Evolutionary conservation across 2,888 invertebrate species (phyloP).

Genomic region (Nipponacmea schrenckii): DNA sequence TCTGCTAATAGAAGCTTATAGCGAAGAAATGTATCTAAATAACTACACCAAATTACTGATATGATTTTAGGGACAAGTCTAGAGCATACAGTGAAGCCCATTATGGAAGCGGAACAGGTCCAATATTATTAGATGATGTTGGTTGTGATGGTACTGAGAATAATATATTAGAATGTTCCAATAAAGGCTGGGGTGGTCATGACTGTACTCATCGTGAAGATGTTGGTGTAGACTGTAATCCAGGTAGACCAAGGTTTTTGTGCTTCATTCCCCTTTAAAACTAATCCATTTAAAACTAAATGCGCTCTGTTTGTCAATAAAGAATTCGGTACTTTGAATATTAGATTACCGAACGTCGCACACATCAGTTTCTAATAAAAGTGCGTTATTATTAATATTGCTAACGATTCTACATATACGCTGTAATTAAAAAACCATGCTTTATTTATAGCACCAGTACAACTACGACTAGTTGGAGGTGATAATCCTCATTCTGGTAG

Average conservation of each 20-base stretch:
- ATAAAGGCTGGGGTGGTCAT: constrained; percentile 39
- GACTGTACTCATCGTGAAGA: constrained; percentile 53
- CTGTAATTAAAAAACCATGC: too few species aligned
- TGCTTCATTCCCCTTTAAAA: too few species aligned
- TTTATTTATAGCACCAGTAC: constrained; percentile 9
- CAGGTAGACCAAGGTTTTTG: constrained; percentile 28
- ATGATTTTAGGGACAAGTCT: constrained; percentile 26
- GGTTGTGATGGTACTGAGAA: constrained; percentile 44
- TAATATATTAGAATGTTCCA: constrained; percentile 34
- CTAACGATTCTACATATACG: too few species aligned
- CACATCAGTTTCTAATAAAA: too few species aligned
- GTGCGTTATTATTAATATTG: too few species aligned
- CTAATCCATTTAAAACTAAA: too few species aligned
- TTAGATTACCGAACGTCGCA: too few species aligned
- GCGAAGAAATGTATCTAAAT: too few species aligned
- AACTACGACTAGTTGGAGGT: constrained; percentile 31
- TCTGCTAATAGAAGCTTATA: too few species aligned
- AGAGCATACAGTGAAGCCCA: constrained; percentile 34
- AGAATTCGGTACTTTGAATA: too few species aligned
- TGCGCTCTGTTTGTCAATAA: too few species aligned
- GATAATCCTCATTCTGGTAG: constrained; percentile 32
- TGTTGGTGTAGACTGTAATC: constrained; percentile 47
- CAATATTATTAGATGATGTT: constrained; percentile 44
- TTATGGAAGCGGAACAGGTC: constrained; percentile 41
- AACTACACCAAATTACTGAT: too few species aligned